Percentiles rank a stretch among this genome's conserved stretches.
phyloP scores from a whole-genome alignment of 2,113 vertebrate species.

The Pseudorectes ferrugineus region DNA sequence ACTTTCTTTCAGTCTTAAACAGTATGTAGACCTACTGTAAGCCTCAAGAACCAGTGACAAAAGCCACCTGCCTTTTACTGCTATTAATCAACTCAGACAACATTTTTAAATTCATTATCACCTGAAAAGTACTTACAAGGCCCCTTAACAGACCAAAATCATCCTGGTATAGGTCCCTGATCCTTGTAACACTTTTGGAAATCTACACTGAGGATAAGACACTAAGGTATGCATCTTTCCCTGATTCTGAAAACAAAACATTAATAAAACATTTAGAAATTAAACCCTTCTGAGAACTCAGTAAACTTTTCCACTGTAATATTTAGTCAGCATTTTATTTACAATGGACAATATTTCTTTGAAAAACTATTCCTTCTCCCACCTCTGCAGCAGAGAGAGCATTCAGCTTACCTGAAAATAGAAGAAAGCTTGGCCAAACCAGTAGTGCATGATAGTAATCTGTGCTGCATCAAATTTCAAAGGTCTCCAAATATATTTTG shows the following conservation, averaged over 20 bases:
- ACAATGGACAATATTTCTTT: background rate
- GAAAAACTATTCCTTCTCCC: background rate
- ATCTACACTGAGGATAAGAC: background rate
- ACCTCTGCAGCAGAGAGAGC: background rate
- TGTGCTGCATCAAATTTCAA: slow-evolving; percentile 83
- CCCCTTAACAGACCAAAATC: background rate
- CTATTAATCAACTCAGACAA: background rate
- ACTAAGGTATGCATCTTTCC: background rate
- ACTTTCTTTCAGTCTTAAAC: background rate
- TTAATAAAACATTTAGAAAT: background rate
- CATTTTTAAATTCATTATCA: background rate
- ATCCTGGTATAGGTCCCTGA: background rate
- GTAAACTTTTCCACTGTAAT: background rate
- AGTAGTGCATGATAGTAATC: slow-evolving; percentile 93
- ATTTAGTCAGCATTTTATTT: background rate
- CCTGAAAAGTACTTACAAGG: background rate
- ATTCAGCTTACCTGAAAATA: slow-evolving; percentile 88
- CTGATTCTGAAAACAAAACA: background rate
- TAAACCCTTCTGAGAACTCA: background rate
- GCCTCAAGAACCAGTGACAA: background rate
- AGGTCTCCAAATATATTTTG: slow-evolving; percentile 87
- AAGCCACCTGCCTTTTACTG: background rate
- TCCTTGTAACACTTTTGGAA: background rate
- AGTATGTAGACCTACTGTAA: background rate
- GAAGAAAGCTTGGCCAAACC: slow-evolving; percentile 98